These are phyloP conservation scores for Gopherus flavomarginatus DNA, from an alignment of 2,113 vertebrate species.

Conservation along the genomic window DNA sequence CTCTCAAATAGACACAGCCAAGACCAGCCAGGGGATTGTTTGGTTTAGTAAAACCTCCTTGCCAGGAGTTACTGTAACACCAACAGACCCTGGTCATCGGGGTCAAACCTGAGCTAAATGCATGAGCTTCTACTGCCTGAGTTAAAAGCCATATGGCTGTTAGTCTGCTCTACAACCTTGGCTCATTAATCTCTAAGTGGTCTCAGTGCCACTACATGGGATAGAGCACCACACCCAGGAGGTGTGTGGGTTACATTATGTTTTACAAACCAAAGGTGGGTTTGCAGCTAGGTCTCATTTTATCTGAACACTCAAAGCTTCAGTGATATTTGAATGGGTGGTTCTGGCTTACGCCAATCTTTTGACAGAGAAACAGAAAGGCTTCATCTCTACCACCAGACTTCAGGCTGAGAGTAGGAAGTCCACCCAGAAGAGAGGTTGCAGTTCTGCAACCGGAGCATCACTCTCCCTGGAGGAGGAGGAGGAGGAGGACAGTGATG, in stretches of 20 bases:
- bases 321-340: neutral
- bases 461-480: neutral
- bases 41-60: neutral
- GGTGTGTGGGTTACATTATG: too few species aligned
- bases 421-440: neutral
- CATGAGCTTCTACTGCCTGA: too few species aligned
- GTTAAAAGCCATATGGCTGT: too few species aligned
- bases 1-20: neutral
- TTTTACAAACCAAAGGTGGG: neutral
- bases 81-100: too few species aligned
- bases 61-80: too few species aligned
- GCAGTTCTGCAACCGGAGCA: neutral
- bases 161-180: too few species aligned
- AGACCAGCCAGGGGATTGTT: neutral
- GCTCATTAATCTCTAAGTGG: too few species aligned
- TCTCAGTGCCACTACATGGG: too few species aligned
- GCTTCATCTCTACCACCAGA: neutral
- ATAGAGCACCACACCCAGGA: too few species aligned
- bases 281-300: neutral
- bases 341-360: neutral
- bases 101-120: too few species aligned
- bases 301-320: neutral
- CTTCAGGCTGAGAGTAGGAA: neutral
- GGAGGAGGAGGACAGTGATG: neutral
- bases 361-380: neutral